Percentiles rank a stretch among this genome's conserved stretches.
These are phyloP conservation scores for Ciona savignyi DNA, from an alignment of 23 tunicate genomes.

Conservation along the genomic window DNA sequence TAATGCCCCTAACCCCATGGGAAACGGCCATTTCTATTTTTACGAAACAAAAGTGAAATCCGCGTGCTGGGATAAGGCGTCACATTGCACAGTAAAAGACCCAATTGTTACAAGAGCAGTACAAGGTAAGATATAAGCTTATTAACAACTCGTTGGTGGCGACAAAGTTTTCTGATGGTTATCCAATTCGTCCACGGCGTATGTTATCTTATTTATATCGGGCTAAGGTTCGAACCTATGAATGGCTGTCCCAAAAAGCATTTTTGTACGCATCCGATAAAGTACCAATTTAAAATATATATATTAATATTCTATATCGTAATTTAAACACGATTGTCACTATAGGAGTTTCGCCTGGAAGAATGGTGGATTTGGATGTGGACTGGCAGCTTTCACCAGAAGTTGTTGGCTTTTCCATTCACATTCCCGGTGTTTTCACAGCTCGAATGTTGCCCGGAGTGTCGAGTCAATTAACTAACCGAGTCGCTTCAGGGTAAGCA, in stretches of 20 bases:
- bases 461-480: not conserved
- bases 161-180: too few species aligned
- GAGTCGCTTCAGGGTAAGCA: not conserved
- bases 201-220: too few species aligned
- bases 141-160: not conserved
- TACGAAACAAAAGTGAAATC: not conserved
- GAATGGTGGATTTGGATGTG: constrained; percentile 7
- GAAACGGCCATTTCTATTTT: constrained; percentile 21
- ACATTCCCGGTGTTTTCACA: constrained; percentile 3
- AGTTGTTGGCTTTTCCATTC: not conserved
- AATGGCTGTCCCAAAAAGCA: too few species aligned
- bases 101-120: not conserved
- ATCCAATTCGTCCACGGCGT: too few species aligned
- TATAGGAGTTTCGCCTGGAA: not conserved
- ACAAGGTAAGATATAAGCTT: not conserved
- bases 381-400: constrained; percentile 8
- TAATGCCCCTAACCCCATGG: constrained; percentile 3
- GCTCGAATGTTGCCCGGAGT: not conserved
- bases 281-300: too few species aligned
- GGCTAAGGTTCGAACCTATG: too few species aligned
- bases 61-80: constrained; percentile 1
- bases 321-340: too few species aligned
- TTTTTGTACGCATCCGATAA: too few species aligned
- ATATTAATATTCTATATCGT: too few species aligned
- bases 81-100: not conserved